Evolutionary conservation across 2,888 invertebrate genomes (phyloP), one percentile per base, ranked within the genome.

Genomic region (Ectobius pallidus): DNA sequence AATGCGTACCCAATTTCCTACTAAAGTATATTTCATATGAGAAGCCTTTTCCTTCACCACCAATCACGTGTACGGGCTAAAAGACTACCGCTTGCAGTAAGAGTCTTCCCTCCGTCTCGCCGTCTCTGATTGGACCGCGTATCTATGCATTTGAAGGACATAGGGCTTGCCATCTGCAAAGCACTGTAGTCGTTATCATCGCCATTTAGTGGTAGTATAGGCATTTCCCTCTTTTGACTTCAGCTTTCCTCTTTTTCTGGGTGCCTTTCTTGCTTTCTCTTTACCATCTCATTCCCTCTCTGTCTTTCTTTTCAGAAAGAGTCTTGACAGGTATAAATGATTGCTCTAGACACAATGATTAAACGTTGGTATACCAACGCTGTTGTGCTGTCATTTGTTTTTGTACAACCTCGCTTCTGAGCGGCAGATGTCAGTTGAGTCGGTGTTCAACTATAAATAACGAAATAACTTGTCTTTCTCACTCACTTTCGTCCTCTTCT

Each of bases 381-480:
- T 73, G 73, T 73, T 75, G 73, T 75, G 71, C 75, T 73, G 75
- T 75, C 75, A 75, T 75, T 75, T 75, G 75, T 75, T 75, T 75
- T 75, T 75, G 75, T 73, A 71, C 69, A 69, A 69, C 71, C 71
- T 71, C 71, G 75, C 75, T 75, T 49, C 73, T 73, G 73, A 73
- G 69, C 73, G 75, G 73, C 75, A 73, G 71, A 75, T 75, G 75
- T 75, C 75, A 69, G 73, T 52, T 63, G 71, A 42, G 68, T 71
- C 71, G 61, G 55, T 69, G 73, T 70, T 44, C 58, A 49, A 61
- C 75, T 69, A 73, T 75, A 75, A 75, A 75, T 75, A 75, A 75
- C 75, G 65, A 44, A 65, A 18, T 65, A 65, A 46, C 65, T 25
- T 34, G n/a, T 65, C 65, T 44, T 18, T 61, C 61, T 32, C 32